Base-by-base conservation (phyloP, 2,797 vertebrate species). In the Pantherophis alleghaniensis region DNA sequence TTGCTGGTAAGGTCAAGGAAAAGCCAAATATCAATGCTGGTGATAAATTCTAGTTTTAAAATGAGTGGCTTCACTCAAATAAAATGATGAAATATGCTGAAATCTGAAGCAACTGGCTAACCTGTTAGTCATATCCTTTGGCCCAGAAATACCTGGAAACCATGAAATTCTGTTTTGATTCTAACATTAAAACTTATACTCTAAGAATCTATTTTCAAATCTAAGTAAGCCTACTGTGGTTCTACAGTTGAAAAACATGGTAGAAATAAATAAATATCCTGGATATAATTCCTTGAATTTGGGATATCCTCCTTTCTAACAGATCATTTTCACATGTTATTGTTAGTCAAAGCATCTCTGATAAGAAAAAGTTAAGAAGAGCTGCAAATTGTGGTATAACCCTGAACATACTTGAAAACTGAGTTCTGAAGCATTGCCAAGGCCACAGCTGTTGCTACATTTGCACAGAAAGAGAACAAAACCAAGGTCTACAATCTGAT, bases 361-460 rank as follows among this genome's bases (percentile, higher is more conserved):
- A 51, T 22, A 11, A 59, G 42, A 86, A 11, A 61, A 63, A 83
- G 55, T 32, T 28, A 47, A 32, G 7, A 55, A 24, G 3, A 87
- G 86, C 7, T 32, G 18, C 0, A 51, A 42, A 14, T 0, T 16
- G 6, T 14, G 3, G 10, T 20, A 24, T 24, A 32, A 20, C 83
- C 83, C 11, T 0, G 4, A 51, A 5, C 88, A 63, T 0, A 4
- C 0, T 11, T 42, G 83, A 59, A 86, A 90, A 92, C 10, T 20
- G 59, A 3, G 5, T 7, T 69, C 1, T 0, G 0, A 13, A 13
- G 2, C 51, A 1, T 0, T n/a, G 7, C 37, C 94, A 96, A 96
- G 95, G 95, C 4, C 89, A 28, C 5, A 0, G 63, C 20, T 18
- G 20, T 83, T 47, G 32, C 56, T 91, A 37, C 94, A 92, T 95